phyloP scores from a whole-genome alignment of 1,140 invertebrate species.

The Camponotus vicinus region DNA sequence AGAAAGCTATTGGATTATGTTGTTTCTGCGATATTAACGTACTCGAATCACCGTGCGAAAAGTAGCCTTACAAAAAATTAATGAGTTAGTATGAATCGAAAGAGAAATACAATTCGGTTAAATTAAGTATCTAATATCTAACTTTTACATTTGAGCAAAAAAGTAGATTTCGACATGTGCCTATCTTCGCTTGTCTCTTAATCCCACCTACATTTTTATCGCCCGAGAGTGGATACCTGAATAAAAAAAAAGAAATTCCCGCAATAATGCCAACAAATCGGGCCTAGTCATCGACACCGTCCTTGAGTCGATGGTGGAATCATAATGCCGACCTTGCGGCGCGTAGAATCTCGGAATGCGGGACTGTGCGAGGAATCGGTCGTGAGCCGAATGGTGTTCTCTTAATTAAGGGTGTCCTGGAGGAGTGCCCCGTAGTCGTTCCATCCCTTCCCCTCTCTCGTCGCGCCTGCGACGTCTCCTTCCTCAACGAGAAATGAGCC shows the following conservation, averaged over 20 bases:
- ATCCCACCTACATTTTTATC: slow-evolving; percentile 29
- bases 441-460: not conserved
- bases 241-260: slow-evolving; percentile 11
- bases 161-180: slow-evolving; percentile 17
- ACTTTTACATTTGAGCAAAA: not conserved
- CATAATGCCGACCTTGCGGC: slow-evolving; percentile 66
- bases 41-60: too few species aligned
- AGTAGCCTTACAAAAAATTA: too few species aligned
- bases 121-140: too few species aligned
- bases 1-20: too few species aligned
- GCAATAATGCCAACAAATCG: slow-evolving; percentile 52
- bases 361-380: slow-evolving; percentile 77
- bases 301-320: slow-evolving; percentile 67
- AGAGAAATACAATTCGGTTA: too few species aligned
- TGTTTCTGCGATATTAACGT: too few species aligned
- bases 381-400: slow-evolving; percentile 78
- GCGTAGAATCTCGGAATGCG: slow-evolving; percentile 70
- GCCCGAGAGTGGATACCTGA: slow-evolving; percentile 12
- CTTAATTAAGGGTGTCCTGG: slow-evolving; percentile 82
- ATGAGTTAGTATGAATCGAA: too few species aligned
- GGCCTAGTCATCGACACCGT: slow-evolving; percentile 58
- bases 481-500: slow-evolving; percentile 63
- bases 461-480: slow-evolving; percentile 16
- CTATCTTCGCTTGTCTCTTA: slow-evolving; percentile 28
- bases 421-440: slow-evolving; percentile 51